Evolutionary conservation across 1,140 invertebrate genomes (phyloP).

Genomic region (Psix sp.): DNA sequence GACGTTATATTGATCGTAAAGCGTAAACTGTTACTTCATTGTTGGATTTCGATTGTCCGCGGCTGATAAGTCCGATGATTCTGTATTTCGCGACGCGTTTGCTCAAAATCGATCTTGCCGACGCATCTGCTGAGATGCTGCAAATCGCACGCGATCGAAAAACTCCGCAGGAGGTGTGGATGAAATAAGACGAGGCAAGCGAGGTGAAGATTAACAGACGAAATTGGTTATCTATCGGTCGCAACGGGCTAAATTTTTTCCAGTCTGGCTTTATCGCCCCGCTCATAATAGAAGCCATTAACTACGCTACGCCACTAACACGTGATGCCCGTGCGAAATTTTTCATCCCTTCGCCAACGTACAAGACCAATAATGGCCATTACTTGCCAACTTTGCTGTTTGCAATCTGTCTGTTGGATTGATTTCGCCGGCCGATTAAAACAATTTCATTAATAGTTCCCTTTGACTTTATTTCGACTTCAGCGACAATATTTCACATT

Average conservation of each 20-base stretch:
- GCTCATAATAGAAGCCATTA: constrained; percentile 68
- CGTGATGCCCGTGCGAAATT: constrained; percentile 64
- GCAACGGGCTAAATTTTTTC: constrained; percentile 57
- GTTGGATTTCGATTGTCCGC: constrained; percentile 41
- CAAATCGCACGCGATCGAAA: too few relatives aligned
- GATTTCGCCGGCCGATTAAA: constrained; percentile 52
- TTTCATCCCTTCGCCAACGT: constrained; percentile 62
- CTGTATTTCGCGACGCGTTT: constrained; percentile 31
- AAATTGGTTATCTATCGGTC: constrained; percentile 69
- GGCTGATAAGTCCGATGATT: constrained; percentile 51
- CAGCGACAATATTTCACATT: constrained; percentile 11
- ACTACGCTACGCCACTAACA: constrained; percentile 65
- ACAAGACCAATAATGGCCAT: constrained; percentile 63
- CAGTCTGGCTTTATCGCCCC: constrained; percentile 49
- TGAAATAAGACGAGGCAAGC: constrained; percentile 31
- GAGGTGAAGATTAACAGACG: constrained; percentile 63
- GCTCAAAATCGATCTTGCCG: constrained; percentile 46
- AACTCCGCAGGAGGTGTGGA: too few relatives aligned
- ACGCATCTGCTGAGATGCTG: too few relatives aligned
- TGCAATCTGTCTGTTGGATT: constrained; percentile 53
- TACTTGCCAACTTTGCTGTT: constrained; percentile 60
- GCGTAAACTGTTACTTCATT: constrained; percentile 38
- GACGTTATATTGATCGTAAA: constrained; percentile 48
- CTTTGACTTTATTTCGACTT: constrained; percentile 25
- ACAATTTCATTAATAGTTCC: constrained; percentile 40